Evolutionary conservation across 1,140 invertebrate genomes (phyloP).

Genomic region (Plodia interpunctella): DNA sequence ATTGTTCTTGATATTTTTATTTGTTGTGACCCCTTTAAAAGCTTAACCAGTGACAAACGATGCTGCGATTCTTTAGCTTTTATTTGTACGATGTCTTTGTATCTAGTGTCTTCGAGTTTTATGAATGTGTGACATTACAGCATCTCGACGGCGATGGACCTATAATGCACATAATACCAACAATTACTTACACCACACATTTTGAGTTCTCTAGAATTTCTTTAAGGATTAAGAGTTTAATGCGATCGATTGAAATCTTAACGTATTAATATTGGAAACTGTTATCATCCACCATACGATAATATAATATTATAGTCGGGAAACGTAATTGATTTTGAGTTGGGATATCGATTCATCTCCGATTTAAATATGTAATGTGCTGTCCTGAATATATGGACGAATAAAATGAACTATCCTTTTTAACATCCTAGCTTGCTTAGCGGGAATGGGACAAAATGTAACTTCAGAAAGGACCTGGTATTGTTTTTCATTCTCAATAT

Average conservation of each 20-base stretch:
- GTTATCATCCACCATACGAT: background rate
- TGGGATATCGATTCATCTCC: constrained; percentile 27
- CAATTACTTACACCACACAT: too few relatives aligned
- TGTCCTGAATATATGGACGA: constrained; percentile 36
- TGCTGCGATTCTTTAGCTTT: constrained; percentile 39
- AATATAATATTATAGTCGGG: constrained; percentile 14
- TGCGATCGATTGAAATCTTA: constrained; percentile 38
- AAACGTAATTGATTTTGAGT: background rate
- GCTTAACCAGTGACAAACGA: constrained; percentile 40
- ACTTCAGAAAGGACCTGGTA: constrained; percentile 11
- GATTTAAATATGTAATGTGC: constrained; percentile 35
- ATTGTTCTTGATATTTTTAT: constrained; percentile 47
- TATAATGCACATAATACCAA: background rate
- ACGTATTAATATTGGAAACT: constrained; percentile 25
- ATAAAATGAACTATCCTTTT: constrained; percentile 17
- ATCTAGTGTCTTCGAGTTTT: constrained; percentile 14
- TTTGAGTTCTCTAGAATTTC: constrained; percentile 27
- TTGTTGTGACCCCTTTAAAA: constrained; percentile 45
- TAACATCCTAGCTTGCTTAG: constrained; percentile 5
- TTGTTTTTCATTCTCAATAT: constrained; percentile 30
- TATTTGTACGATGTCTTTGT: constrained; percentile 25
- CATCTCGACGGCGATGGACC: constrained; percentile 1
- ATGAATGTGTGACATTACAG: constrained; percentile 3
- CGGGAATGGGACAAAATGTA: constrained; percentile 3
- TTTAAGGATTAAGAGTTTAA: constrained; percentile 40